A percentile compares a stretch with the other conserved stretches of the same genome.
Evolutionary conservation across 2,113 vertebrate genomes (phyloP).

Genomic region (Calyptommatus sinebrachiatus): DNA sequence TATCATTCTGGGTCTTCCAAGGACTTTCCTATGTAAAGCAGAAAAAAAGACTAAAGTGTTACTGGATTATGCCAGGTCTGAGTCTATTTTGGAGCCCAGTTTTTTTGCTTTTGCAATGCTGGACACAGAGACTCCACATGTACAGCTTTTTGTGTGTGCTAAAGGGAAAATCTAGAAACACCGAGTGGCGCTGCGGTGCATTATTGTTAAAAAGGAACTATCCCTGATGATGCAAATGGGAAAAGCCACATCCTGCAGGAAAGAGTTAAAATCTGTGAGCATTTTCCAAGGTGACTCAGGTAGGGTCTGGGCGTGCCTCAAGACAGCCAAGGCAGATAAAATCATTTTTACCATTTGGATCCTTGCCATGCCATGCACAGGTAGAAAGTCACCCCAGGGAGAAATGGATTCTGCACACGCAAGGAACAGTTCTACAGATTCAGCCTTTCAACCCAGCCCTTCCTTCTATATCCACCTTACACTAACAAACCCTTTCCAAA

Average conservation of each 20-base stretch:
- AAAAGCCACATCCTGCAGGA: background rate
- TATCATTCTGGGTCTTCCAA: too few relatives aligned
- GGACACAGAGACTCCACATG: too few relatives aligned
- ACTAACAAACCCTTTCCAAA: too few relatives aligned
- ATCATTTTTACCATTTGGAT: slow-evolving; percentile 5
- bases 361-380: background rate
- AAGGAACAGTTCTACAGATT: background rate
- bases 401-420: background rate
- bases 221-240: background rate
- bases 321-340: background rate
- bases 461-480: too few relatives aligned
- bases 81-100: too few relatives aligned
- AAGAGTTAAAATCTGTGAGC: background rate
- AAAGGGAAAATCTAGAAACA: background rate
- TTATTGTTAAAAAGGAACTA: background rate
- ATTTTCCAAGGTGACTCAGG: background rate
- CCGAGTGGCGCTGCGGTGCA: background rate
- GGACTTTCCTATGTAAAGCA: too few relatives aligned
- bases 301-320: background rate
- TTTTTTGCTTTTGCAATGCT: too few relatives aligned
- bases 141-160: background rate
- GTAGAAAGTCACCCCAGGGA: slow-evolving; percentile 13
- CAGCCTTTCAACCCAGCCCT: background rate
- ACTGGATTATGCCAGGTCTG: too few relatives aligned
- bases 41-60: too few relatives aligned